A percentile compares a stretch with the other conserved stretches of the same genome.
phyloP scores from a whole-genome alignment of 1,140 invertebrate species.

The Littorina saxatilis region DNA sequence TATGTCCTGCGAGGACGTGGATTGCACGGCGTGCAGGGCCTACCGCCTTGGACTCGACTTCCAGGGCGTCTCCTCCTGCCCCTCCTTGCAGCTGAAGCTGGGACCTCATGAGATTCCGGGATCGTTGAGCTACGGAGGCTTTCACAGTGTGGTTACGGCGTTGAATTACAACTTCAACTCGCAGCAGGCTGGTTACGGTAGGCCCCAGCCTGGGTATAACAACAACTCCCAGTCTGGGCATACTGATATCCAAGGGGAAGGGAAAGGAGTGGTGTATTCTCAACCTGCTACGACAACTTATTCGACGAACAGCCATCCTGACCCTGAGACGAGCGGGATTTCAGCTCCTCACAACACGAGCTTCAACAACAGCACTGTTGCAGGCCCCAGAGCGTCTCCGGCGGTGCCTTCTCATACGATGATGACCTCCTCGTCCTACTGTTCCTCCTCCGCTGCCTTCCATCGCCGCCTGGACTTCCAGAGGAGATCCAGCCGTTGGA shows the following conservation, averaged over 20 bases:
- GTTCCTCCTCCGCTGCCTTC: too few relatives aligned
- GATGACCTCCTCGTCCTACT: neutral
- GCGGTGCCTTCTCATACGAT: neutral
- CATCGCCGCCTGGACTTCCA: slow-evolving; percentile 22
- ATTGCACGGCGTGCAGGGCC: slow-evolving; percentile 43
- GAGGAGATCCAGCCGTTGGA: neutral
- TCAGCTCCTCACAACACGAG: neutral
- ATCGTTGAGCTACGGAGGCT: slow-evolving; percentile 2
- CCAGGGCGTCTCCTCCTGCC: slow-evolving; percentile 30
- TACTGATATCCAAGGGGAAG: neutral
- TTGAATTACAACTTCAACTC: slow-evolving; percentile 35
- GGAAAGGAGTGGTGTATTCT: neutral
- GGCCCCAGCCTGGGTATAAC: too few relatives aligned
- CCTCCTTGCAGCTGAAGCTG: slow-evolving; percentile 28
- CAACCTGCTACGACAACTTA: neutral
- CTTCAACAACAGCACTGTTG: neutral
- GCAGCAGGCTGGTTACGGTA: neutral
- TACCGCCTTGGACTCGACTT: slow-evolving; percentile 32
- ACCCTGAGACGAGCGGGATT: too few relatives aligned
- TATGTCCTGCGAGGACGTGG: slow-evolving; percentile 47
- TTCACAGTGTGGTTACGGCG: neutral
- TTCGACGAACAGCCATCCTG: neutral
- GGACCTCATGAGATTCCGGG: neutral
- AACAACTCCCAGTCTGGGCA: neutral
- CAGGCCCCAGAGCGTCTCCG: neutral